Base-by-base conservation (phyloP, 64 coral and sea anemone species). In the Hydrozoanthus tunicans region DNA sequence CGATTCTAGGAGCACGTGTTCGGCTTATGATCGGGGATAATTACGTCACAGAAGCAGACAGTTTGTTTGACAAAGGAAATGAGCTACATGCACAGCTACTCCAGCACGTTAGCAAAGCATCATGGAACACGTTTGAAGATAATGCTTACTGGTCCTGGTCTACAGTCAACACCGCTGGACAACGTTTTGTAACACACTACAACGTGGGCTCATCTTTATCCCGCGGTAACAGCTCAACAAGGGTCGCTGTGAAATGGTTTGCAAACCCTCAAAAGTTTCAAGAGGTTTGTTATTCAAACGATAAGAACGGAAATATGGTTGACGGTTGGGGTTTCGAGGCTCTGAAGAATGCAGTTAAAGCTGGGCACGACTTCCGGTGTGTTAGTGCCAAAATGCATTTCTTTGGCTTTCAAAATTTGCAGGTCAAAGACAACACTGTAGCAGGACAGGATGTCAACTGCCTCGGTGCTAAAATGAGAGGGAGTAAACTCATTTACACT, bases 101-200 rank as follows among this genome's bases (percentile, higher is more conserved):
- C 56, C 92, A 93, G 20, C 89, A 93, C 76, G 92, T 96, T 9
- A 91, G 95, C 82, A 93, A 96, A 91, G 89, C 81, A 26, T 81
- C 88, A 75, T 96, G 95, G 95, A 91, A 93, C 62, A 91, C 26
- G 54, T 96, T 93, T 88, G 92, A 96, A 78, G 68, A 81, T 7
- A 63, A 93, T 68, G 95, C 92, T 64, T 96, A 96, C 65, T 96
- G 95, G 95, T 93, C 82, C n/a, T 96, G 95, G 95, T 53, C 83
- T 7, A 91, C 90, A 9, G 77, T 96, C 10, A 91, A 90, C 51
- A 93, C 92, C n/a, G 78, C 89, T 93, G 95, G 95, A 54, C 11
- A 78, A 55, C 53, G 59, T 43, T 80, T 81, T 51, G n/a, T 91
- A 27, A 73, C 79, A 14, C 77, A 77, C 51, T 96, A 96, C 82